Base-by-base conservation (phyloP, 2,113 vertebrate species). In the Hyperoodon ampullatus region DNA sequence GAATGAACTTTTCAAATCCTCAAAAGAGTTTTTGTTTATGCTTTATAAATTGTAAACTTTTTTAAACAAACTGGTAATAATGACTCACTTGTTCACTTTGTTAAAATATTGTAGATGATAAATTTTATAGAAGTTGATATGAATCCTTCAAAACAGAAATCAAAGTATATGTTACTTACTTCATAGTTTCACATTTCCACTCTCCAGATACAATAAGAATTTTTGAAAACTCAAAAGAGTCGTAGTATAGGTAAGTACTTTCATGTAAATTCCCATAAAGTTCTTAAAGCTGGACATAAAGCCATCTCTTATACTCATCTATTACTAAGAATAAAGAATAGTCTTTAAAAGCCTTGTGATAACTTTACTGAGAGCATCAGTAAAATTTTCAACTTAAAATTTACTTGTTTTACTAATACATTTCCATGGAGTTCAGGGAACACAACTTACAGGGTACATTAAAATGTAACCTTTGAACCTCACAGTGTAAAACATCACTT, bases 401-500 rank as follows among this genome's bases (percentile, higher is more conserved):
- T 87, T 96, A 96, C 93, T 97, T 96, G 83, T 90, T 97, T 97
- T 90, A 74, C 71, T 97, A 97, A 97, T 97, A 97, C 86, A 98
- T 97, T 96, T 96, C 89, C 91, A 94, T 83, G 96, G 53, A 98
- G 98, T 98, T 98, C 98, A 97, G 97, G 98, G 98, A 99, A 99
- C 98, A 97, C 97, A 98, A 96, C 98, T 98, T 98, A 98, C 98
- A 99, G 98, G 96, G 98, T 98, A 98, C 98, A 98, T 99, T 99
- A 99, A 99, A 99, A 98, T 87, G 93, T 99, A 99, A 99, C 99
- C 99, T 99, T 98, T 99, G 99, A 98, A 98, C 98, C 98, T 99
- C 97, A 50, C 95, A 98, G 93, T 98, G 99, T 98, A 99, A 99
- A 99, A 97, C 97, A 98, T 98, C 98, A 99, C 99, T 99, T 99